Percentiles rank a stretch among this genome's conserved stretches.
These are phyloP conservation scores for Liolophura sinensis DNA, from an alignment of 1,140 invertebrate species.

Conservation along the genomic window DNA sequence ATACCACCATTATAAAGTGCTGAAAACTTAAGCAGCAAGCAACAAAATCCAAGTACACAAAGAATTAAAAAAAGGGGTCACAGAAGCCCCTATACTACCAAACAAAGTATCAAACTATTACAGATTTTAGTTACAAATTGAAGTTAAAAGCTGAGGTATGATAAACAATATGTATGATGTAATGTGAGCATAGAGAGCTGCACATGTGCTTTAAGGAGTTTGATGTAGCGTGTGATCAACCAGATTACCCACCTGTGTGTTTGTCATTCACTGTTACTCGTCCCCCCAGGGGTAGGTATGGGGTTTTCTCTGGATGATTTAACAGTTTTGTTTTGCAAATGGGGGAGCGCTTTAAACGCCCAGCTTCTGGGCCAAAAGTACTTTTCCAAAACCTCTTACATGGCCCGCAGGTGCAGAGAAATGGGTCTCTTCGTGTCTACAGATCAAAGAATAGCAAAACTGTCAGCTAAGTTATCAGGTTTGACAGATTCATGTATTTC, in stretches of 20 bases:
- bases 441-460: constrained; percentile 12
- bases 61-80: too few species aligned
- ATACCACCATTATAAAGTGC: too few species aligned
- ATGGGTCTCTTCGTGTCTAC: constrained; percentile 42
- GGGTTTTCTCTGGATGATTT: constrained; percentile 18
- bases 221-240: neutral
- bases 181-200: too few species aligned
- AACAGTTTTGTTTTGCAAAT: constrained; percentile 29
- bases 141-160: too few species aligned
- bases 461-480: constrained; percentile 1
- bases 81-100: too few species aligned
- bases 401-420: constrained; percentile 45
- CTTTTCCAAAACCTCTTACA: constrained; percentile 45
- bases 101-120: too few species aligned
- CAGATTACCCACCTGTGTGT: constrained; percentile 26
- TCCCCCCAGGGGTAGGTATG: constrained; percentile 37
- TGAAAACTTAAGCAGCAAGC: too few species aligned
- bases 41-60: too few species aligned
- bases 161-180: too few species aligned
- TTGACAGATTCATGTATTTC: too few species aligned
- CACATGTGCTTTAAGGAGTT: too few species aligned
- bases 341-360: constrained; percentile 23
- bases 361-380: constrained; percentile 31
- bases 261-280: constrained; percentile 32
- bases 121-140: too few species aligned